Evolutionary conservation across 2,888 invertebrate genomes (phyloP).

Genomic region (Nemapogon koenigi): DNA sequence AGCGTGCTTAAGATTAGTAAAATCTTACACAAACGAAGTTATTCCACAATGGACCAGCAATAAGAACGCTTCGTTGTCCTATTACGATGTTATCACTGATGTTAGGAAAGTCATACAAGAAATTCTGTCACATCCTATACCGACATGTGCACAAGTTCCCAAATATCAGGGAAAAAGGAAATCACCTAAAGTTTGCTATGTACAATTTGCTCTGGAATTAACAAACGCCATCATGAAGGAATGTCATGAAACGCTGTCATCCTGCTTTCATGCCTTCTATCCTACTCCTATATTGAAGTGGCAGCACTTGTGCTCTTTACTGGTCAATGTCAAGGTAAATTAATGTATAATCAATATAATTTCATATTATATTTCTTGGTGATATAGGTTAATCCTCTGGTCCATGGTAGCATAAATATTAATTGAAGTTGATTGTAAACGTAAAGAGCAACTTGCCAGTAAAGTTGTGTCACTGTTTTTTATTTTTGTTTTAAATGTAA

Average conservation of each 20-base stretch:
- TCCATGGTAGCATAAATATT: background rate
- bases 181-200: conserved; percentile 42
- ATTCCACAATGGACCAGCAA: conserved; percentile 80
- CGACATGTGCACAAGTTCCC: conserved; percentile 39
- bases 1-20: conserved; percentile 80
- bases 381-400: background rate
- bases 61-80: conserved; percentile 73
- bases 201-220: conserved; percentile 64
- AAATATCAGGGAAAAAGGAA: conserved; percentile 42
- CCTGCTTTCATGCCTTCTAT: conserved; percentile 95
- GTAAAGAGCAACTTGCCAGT: too few species aligned
- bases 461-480: too few species aligned
- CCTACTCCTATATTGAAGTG: conserved; percentile 93
- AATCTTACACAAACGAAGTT: conserved; percentile 89
- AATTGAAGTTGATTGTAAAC: background rate
- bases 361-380: background rate
- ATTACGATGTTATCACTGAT: conserved; percentile 88
- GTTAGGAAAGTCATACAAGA: conserved; percentile 80
- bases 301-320: conserved; percentile 86
- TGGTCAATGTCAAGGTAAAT: conserved; percentile 71
- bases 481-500: background rate
- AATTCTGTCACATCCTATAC: conserved; percentile 76
- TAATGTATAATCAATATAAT: background rate
- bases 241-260: conserved; percentile 87
- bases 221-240: conserved; percentile 82